Percentiles rank a stretch among this genome's conserved stretches.
Evolutionary conservation across 2,888 invertebrate genomes (phyloP).

Genomic region (Ochlodes sylvanus): DNA sequence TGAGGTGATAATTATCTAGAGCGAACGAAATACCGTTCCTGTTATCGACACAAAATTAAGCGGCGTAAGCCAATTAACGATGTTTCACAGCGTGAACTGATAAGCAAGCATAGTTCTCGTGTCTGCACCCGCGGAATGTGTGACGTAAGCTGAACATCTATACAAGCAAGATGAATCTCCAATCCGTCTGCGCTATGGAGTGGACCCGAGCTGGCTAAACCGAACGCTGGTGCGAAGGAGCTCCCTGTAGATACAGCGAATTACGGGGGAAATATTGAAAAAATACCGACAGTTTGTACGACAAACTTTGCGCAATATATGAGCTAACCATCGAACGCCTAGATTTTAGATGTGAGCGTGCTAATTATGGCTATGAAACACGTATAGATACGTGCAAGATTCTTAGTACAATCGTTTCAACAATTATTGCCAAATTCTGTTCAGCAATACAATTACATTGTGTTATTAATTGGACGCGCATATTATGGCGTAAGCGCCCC

Average conservation of each 20-base stretch:
- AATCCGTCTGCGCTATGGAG: conserved; percentile 66
- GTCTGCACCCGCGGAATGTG: conserved; percentile 46
- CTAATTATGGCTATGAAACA: conserved; percentile 14
- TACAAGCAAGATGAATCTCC: conserved; percentile 67
- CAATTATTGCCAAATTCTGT: conserved; percentile 25
- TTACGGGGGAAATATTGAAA: not conserved
- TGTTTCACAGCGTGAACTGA: conserved; percentile 39
- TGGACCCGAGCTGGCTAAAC: conserved; percentile 53
- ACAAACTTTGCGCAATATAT: not conserved
- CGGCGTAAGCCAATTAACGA: conserved; percentile 57
- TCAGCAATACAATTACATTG: conserved; percentile 22
- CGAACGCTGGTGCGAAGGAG: conserved; percentile 37
- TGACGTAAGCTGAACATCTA: conserved; percentile 56
- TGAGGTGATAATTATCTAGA: conserved; percentile 66
- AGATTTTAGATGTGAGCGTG: not conserved
- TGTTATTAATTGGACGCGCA: conserved; percentile 10
- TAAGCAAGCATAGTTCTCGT: conserved; percentile 47
- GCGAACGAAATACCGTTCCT: conserved; percentile 58
- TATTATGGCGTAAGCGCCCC: not conserved
- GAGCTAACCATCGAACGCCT: not conserved
- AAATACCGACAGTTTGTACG: not conserved
- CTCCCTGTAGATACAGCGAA: conserved; percentile 23
- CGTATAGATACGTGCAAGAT: conserved; percentile 11
- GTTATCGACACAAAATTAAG: conserved; percentile 60
- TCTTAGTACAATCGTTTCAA: conserved; percentile 20